Conservation (phyloP, 2,888 invertebrate species). For the Pammene fasciana region DNA sequence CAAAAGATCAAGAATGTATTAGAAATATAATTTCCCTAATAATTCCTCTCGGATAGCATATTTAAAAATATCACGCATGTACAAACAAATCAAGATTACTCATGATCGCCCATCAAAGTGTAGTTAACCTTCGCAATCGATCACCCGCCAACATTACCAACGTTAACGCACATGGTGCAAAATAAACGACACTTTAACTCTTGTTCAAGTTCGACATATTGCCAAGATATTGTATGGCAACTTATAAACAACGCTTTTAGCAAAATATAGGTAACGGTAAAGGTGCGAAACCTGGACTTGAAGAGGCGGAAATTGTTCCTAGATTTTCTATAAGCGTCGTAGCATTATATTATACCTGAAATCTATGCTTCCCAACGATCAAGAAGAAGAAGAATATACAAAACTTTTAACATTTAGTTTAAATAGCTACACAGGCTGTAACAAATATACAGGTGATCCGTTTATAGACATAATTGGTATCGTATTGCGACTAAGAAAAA, state of each 20-base stretch:
- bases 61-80: background rate
- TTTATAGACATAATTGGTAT: too few species aligned
- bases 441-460: too few species aligned
- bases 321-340: slow-evolving; percentile 31
- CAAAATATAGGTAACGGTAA: slow-evolving; percentile 12
- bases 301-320: slow-evolving; percentile 27
- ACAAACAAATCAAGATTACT: slow-evolving; percentile 9
- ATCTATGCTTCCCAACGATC: background rate
- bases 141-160: slow-evolving; percentile 34
- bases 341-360: slow-evolving; percentile 15
- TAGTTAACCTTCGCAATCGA: slow-evolving; percentile 40
- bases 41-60: background rate
- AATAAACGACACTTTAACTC: slow-evolving; percentile 42
- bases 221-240: slow-evolving; percentile 34
- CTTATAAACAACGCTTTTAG: slow-evolving; percentile 33
- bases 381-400: too few species aligned
- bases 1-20: too few species aligned
- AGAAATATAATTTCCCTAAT: too few species aligned
- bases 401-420: too few species aligned
- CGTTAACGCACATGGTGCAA: slow-evolving; percentile 42
- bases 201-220: slow-evolving; percentile 39
- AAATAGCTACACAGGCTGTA: too few species aligned
- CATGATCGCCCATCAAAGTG: slow-evolving; percentile 23
- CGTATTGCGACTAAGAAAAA: too few species aligned
- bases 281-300: slow-evolving; percentile 18